These are phyloP conservation scores for Ernsta delagoae DNA, from an alignment of 2,888 invertebrate genomes.

Conservation along the genomic window DNA sequence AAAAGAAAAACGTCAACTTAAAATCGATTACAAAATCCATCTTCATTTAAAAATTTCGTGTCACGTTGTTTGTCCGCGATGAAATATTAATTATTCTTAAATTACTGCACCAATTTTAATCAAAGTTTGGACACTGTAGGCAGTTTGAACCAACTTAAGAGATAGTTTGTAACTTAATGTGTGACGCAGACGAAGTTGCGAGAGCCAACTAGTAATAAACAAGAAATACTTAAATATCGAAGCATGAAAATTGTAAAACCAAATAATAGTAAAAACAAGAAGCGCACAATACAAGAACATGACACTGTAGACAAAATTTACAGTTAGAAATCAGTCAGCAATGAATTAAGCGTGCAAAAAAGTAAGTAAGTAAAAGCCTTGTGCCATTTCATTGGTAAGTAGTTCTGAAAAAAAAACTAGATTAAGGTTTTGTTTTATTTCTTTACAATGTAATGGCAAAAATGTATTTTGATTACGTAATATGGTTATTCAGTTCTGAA, in stretches of 20 bases:
- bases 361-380: background rate
- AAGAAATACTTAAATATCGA: no score
- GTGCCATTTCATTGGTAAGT: background rate
- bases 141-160: no score
- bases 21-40: no score
- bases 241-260: background rate
- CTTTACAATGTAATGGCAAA: constrained; percentile 7
- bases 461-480: constrained; percentile 20
- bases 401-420: constrained; percentile 2
- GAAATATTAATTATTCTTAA: no score
- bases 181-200: no score
- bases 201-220: no score
- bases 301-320: background rate
- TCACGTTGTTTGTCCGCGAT: no score
- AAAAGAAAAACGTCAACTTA: no score
- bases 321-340: constrained; percentile 9
- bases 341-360: background rate
- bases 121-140: no score
- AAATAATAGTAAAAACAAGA: background rate
- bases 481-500: constrained; percentile 26
- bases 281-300: background rate
- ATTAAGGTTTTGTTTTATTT: constrained; percentile 6
- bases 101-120: no score
- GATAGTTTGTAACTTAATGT: no score
- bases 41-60: no score